These are phyloP conservation scores for Neolamprologus toae DNA, from an alignment of 2,113 vertebrate species.

Conservation along the genomic window DNA sequence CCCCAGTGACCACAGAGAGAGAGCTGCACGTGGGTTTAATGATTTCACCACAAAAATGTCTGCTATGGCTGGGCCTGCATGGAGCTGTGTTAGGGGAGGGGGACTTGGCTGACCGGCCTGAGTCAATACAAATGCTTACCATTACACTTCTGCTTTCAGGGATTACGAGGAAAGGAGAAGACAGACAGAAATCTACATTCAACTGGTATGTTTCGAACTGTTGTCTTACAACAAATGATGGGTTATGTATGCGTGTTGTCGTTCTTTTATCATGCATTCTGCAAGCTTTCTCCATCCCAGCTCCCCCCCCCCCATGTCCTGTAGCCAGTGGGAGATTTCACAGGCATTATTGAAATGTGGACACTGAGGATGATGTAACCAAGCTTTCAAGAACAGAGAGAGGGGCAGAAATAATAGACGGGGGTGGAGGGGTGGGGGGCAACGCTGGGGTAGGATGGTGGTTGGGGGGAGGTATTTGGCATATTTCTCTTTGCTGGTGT, in stretches of 20 bases:
- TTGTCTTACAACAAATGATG: neutral
- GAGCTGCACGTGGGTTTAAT: slow-evolving; percentile 99
- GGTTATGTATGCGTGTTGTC: neutral
- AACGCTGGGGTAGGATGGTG: neutral
- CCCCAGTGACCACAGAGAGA: slow-evolving; percentile 99
- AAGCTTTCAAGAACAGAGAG: slow-evolving; percentile 44
- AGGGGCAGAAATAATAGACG: slow-evolving; percentile 49
- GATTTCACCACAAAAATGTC: slow-evolving; percentile 99
- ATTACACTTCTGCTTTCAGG: slow-evolving; percentile 26
- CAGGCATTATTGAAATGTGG: slow-evolving; percentile 58
- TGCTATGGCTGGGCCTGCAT: slow-evolving; percentile 95
- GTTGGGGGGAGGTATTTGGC: slow-evolving; percentile 27
- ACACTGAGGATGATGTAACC: slow-evolving; percentile 63
- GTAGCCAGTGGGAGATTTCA: slow-evolving; percentile 45
- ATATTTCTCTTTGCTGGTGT: slow-evolving; percentile 49
- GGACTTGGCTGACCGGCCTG: slow-evolving; percentile 66
- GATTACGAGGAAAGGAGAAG: slow-evolving; percentile 26
- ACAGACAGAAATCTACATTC: slow-evolving; percentile 23
- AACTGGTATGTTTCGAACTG: slow-evolving; percentile 9
- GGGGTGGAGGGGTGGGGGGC: neutral
- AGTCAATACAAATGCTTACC: slow-evolving; percentile 59
- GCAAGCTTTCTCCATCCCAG: neutral
- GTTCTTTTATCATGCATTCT: slow-evolving; percentile 18
- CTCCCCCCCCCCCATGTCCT: neutral
- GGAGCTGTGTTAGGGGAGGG: slow-evolving; percentile 79